phyloP scores from a whole-genome alignment of 2,888 invertebrate species.

The Baronia brevicornis region DNA sequence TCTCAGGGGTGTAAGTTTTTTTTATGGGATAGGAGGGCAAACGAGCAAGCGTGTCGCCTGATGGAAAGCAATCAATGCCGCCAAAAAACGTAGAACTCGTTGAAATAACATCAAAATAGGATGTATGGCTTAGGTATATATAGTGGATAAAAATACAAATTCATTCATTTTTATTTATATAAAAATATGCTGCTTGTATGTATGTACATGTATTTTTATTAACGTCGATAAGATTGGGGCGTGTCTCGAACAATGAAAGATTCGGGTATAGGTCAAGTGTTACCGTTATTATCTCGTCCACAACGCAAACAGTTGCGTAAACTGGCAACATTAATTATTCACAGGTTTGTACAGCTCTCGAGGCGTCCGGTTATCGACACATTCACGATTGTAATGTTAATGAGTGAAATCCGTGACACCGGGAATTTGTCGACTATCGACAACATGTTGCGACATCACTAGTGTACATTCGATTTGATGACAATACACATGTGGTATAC shows the following conservation, averaged over 20 bases:
- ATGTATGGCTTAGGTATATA: too few relatives aligned
- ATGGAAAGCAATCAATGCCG: too few relatives aligned
- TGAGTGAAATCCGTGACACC: slow-evolving; percentile 31
- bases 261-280: slow-evolving; percentile 14
- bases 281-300: slow-evolving; percentile 14
- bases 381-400: slow-evolving; percentile 38
- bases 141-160: too few relatives aligned
- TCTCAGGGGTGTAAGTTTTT: too few relatives aligned
- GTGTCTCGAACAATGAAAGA: slow-evolving; percentile 13
- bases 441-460: slow-evolving; percentile 27
- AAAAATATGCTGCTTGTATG: too few relatives aligned
- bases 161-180: too few relatives aligned
- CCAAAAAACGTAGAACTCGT: too few relatives aligned
- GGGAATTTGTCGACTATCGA: slow-evolving; percentile 18
- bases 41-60: too few relatives aligned
- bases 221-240: slow-evolving; percentile 3
- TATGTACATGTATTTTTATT: slow-evolving; percentile 2
- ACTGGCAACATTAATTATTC: slow-evolving; percentile 26
- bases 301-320: slow-evolving; percentile 27
- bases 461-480: slow-evolving; percentile 15
- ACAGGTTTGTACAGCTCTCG: slow-evolving; percentile 35
- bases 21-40: too few relatives aligned
- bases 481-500: not conserved
- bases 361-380: slow-evolving; percentile 27
- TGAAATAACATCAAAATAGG: too few relatives aligned